phyloP scores from a whole-genome alignment of 2,888 invertebrate species.

The Mylabris sibirica region DNA sequence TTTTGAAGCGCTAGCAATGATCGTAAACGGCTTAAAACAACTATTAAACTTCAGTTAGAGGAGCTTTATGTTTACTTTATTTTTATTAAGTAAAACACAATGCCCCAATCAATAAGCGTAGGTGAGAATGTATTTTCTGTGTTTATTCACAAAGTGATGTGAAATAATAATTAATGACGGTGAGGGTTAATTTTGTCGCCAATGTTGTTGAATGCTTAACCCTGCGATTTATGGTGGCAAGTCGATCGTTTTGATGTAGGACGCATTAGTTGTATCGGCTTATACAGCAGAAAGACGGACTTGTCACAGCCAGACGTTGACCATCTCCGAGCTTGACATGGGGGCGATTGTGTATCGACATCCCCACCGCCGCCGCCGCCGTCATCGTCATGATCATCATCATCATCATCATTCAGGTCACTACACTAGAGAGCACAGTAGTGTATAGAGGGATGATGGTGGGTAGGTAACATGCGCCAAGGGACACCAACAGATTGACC shows the following conservation, averaged over 20 bases:
- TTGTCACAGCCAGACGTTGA: conserved; percentile 37
- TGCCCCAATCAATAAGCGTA: too few species aligned
- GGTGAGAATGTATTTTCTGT: too few species aligned
- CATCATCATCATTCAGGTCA: not conserved
- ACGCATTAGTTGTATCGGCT: conserved; percentile 34
- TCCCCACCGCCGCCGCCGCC: not conserved
- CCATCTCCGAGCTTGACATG: conserved; percentile 26
- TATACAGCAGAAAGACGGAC: conserved; percentile 24
- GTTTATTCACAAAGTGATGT: too few species aligned
- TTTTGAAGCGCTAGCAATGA: too few species aligned
- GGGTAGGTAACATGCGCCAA: conserved; percentile 3
- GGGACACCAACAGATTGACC: conserved; percentile 41
- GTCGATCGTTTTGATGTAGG: conserved; percentile 32
- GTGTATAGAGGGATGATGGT: not conserved
- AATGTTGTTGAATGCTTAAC: not conserved
- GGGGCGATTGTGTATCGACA: not conserved
- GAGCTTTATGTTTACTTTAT: too few species aligned
- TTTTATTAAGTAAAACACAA: too few species aligned
- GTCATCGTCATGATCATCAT: not conserved
- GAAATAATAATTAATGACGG: too few species aligned
- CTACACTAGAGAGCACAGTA: conserved; percentile 2
- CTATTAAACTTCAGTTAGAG: too few species aligned
- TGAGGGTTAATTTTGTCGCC: too few species aligned
- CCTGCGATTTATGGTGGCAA: not conserved
- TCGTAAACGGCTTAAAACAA: too few species aligned